These are phyloP conservation scores for Muscicapa adusta DNA, from an alignment of 2,113 vertebrate species.

Conservation along the genomic window DNA sequence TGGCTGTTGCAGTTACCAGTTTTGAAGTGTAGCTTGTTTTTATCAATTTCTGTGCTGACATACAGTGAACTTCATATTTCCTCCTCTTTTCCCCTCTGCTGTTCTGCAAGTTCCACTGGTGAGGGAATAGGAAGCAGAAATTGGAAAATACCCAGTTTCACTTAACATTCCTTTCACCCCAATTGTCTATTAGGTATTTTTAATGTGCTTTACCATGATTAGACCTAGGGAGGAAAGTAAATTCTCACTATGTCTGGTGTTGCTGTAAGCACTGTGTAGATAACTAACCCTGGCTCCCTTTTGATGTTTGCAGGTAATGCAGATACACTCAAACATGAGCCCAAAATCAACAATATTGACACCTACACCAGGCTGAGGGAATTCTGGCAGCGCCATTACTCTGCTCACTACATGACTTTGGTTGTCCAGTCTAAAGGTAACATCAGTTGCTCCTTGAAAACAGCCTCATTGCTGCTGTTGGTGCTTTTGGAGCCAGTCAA, in stretches of 20 bases:
- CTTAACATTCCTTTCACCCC: not conserved
- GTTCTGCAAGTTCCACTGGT: not conserved
- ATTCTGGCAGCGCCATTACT: conserved; percentile 92
- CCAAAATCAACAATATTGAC: conserved; percentile 85
- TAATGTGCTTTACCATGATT: not conserved
- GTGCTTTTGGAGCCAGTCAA: not conserved
- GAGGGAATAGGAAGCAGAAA: not conserved
- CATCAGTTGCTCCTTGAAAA: not conserved
- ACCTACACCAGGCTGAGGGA: conserved; percentile 85
- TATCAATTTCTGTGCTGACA: not conserved
- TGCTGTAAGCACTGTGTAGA: not conserved
- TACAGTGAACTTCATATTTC: not conserved
- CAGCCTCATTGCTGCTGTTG: not conserved
- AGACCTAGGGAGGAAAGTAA: not conserved
- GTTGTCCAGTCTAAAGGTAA: conserved; percentile 94
- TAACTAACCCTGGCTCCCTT: not conserved
- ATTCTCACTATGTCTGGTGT: fast-evolving
- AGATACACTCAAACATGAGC: conserved; percentile 90
- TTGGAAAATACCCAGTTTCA: not conserved
- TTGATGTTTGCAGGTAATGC: conserved; percentile 82
- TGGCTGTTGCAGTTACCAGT: not conserved
- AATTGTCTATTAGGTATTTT: fast-evolving
- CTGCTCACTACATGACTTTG: conserved; percentile 95
- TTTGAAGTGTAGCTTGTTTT: not conserved
- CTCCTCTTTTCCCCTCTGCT: not conserved